phyloP scores from a whole-genome alignment of 2,888 invertebrate genomes.

The Unio pictorum region DNA sequence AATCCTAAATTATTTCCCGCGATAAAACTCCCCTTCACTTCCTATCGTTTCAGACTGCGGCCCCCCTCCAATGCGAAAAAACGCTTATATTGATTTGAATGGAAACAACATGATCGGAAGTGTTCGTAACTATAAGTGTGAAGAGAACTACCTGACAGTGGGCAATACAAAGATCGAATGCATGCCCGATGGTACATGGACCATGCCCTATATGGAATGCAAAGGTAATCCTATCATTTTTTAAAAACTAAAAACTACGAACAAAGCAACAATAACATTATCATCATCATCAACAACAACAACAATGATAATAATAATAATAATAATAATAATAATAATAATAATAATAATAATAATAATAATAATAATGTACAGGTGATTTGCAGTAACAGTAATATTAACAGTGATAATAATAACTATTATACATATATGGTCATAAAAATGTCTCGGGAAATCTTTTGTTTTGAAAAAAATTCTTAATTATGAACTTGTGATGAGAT shows the following conservation, averaged over 20 bases:
- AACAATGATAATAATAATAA: not conserved
- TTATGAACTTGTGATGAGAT: no score
- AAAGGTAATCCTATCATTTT: not conserved
- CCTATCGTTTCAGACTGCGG: constrained; percentile 12
- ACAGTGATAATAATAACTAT: no score
- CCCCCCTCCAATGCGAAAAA: constrained; percentile 6
- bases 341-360: no score
- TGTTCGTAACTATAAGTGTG: constrained; percentile 22
- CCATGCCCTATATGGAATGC: not conserved
- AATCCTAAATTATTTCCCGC: not conserved
- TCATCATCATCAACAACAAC: not conserved
- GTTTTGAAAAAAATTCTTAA: no score
- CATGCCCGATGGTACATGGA: constrained; percentile 11
- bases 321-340: not conserved
- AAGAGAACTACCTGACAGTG: constrained; percentile 16
- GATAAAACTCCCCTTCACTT: not conserved
- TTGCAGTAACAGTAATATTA: no score
- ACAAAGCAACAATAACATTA: not conserved
- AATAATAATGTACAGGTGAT: no score
- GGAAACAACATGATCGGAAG: constrained; percentile 9
- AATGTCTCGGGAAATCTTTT: no score
- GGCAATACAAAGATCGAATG: constrained; percentile 24
- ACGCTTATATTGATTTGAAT: constrained; percentile 7
- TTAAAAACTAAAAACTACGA: not conserved
- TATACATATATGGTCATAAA: no score